These are phyloP conservation scores for Euborellia annulipes DNA, from an alignment of 1,140 invertebrate species.

Conservation along the genomic window DNA sequence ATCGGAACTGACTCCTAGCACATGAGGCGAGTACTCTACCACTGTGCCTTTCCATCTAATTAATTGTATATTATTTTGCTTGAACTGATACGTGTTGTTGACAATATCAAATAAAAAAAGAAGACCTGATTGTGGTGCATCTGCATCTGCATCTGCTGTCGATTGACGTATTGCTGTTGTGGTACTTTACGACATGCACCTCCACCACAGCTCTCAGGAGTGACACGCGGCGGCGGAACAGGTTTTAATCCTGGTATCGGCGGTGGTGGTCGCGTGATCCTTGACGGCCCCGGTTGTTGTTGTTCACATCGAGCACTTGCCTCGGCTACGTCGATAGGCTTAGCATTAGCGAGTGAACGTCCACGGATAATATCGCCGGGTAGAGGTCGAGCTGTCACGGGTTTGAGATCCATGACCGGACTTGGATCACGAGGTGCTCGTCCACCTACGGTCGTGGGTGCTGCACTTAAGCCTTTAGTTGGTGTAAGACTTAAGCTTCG, in stretches of 20 bases:
- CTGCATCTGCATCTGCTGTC: slow-evolving; percentile 14
- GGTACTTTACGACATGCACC: slow-evolving; percentile 8
- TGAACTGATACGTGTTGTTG: too few relatives aligned
- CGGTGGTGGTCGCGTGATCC: not conserved
- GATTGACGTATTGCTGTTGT: not conserved
- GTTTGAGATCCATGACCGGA: too few relatives aligned
- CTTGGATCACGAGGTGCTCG: not conserved
- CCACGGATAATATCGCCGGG: too few relatives aligned
- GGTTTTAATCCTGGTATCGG: not conserved
- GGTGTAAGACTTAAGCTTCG: slow-evolving; percentile 12
- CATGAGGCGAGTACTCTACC: too few relatives aligned
- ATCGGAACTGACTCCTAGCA: too few relatives aligned
- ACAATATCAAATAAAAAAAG: too few relatives aligned
- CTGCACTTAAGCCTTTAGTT: not conserved
- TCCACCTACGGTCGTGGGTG: not conserved
- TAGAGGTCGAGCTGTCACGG: too few relatives aligned
- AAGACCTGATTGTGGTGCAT: too few relatives aligned
- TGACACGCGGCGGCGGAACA: slow-evolving; percentile 1
- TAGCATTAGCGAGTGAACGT: too few relatives aligned
- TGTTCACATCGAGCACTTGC: not conserved
- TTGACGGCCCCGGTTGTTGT: not conserved
- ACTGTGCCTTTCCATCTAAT: too few relatives aligned
- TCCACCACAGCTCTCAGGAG: not conserved
- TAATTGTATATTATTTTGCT: too few relatives aligned
- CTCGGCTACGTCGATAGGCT: not conserved